These are phyloP conservation scores for Bradypus variegatus DNA, from an alignment of 2,797 vertebrate species.

Conservation along the genomic window DNA sequence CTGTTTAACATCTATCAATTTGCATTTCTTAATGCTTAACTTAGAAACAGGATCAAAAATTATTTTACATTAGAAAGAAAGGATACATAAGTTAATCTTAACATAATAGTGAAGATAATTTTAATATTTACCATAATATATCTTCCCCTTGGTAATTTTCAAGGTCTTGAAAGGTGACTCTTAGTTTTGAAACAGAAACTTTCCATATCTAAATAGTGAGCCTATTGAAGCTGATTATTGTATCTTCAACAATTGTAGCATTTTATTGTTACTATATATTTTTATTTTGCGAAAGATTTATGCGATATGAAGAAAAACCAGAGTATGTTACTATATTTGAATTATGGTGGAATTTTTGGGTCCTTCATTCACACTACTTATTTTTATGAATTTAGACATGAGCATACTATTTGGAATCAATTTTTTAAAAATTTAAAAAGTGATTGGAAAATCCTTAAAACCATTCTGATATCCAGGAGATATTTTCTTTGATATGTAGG, in stretches of 20 bases:
- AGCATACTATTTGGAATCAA: not conserved
- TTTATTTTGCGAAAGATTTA: too few relatives aligned
- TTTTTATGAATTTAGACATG: constrained; percentile 28
- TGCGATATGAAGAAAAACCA: too few relatives aligned
- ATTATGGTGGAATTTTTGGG: not conserved
- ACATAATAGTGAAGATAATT: not conserved
- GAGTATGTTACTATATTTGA: not conserved
- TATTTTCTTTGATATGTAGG: not conserved
- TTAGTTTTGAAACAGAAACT: constrained; percentile 21
- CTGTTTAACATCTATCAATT: constrained; percentile 52
- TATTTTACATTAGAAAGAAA: constrained; percentile 24
- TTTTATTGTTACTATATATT: not conserved
- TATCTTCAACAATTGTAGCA: not conserved
- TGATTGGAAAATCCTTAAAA: not conserved
- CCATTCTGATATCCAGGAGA: not conserved
- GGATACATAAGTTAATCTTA: not conserved
- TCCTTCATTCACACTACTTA: not conserved
- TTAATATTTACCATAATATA: not conserved
- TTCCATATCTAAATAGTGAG: not conserved
- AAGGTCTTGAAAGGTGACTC: constrained; percentile 10
- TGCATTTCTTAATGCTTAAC: constrained; percentile 42
- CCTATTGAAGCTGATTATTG: not conserved
- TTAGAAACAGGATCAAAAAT: constrained; percentile 45
- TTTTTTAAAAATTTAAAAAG: not conserved
- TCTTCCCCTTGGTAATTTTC: constrained; percentile 1